A percentile compares a stretch with the other conserved stretches of the same genome.
Conservation (phyloP, 2,113 vertebrate genomes). For the Alexandromys fortis region DNA sequence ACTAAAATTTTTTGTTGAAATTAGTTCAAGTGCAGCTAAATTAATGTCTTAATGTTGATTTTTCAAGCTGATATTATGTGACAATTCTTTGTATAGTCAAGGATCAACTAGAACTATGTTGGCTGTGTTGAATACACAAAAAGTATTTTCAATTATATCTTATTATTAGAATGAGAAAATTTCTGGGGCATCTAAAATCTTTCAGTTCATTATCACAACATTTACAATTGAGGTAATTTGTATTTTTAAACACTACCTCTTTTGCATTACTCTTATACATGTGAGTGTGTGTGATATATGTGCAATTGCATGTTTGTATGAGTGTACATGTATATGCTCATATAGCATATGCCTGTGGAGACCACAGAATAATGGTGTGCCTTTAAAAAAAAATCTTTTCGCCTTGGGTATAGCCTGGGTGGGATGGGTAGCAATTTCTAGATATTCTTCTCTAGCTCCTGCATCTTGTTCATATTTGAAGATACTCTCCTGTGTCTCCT, state of each 20-base stretch:
- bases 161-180: background rate
- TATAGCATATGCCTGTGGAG: background rate
- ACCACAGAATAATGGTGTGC: background rate
- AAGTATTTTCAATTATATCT: background rate
- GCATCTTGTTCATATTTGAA: too few species aligned
- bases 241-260: background rate
- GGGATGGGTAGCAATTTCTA: too few species aligned
- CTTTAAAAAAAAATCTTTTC: background rate
- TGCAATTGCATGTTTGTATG: background rate
- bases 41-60: background rate
- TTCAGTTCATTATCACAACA: background rate
- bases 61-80: background rate
- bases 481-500: background rate
- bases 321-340: background rate
- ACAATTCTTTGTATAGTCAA: background rate
- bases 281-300: background rate
- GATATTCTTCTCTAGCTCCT: too few species aligned
- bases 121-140: background rate
- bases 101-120: background rate
- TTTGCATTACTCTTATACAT: background rate
- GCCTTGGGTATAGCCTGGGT: too few species aligned
- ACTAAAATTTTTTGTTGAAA: background rate
- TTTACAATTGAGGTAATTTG: background rate
- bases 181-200: background rate
- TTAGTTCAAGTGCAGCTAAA: background rate